Evolutionary conservation across 2,888 invertebrate species (phyloP), one percentile per base, ranked within the genome.

Genomic region (Herminia tarsipennalis): DNA sequence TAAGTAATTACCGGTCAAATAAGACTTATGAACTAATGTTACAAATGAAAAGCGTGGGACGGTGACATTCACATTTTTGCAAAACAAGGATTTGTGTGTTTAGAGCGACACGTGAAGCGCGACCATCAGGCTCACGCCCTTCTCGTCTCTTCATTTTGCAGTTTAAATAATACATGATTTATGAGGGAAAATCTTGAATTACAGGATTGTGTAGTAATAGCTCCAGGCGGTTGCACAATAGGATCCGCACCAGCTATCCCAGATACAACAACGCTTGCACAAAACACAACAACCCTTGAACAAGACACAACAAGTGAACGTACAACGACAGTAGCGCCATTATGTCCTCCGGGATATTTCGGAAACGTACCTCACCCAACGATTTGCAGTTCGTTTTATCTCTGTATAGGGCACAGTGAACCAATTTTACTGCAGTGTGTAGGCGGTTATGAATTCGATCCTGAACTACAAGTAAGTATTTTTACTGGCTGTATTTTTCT

Each of bases 211-310:
- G 2, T 32, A n/a, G 12, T 25, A 2, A 32, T 40, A 9, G 29
- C 44, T 4, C 51, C 55, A 21, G 61, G 60, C 12, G 69, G 69
- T 0, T 69, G 69, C 18, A 70, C 66, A 4, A 32, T 55, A 1
- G 45, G 45, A 0, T 17, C 24, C 22, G 33, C 37, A n/a, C n/a
- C 37, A n/a, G 27, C 59, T 10, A 18, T 5, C 5, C 9, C 50
- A 3, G 16, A 12, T 6, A 13, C 5, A n/a, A 30, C 45, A 0
- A 4, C 6, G n/a, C 3, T n/a, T 5, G 6, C 13, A 16, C 30
- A 40, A 24, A 39, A 22, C 0, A 41, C 52, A 17, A 33, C 47
- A 5, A 49, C 40, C 33, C 16, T 12, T 5, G 9, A 4, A 2
- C 9, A 5, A 10, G 18, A 25, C 5, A 36, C 9, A 2, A 37